phyloP scores from a whole-genome alignment of 2,113 vertebrate species.

The Carassius gibelio region DNA sequence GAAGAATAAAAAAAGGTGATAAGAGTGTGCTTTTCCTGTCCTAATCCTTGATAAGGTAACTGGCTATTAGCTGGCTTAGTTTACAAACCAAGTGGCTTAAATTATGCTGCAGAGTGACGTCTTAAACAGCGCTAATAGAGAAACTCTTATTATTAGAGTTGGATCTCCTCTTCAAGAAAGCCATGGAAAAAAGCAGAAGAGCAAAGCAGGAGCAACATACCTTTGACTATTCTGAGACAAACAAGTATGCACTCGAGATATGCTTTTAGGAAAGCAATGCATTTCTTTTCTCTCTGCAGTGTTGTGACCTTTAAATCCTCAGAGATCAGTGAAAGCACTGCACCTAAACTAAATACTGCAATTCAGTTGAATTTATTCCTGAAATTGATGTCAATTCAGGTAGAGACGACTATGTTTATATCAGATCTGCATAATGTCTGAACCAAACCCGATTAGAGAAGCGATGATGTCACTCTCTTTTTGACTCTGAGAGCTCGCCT shows the following conservation, averaged over 20 bases:
- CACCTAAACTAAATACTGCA: background rate
- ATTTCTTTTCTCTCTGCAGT: background rate
- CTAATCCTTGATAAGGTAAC: constrained; percentile 67
- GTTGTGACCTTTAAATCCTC: background rate
- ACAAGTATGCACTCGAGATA: background rate
- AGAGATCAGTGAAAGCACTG: background rate
- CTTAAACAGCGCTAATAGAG: constrained; percentile 16
- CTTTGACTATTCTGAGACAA: background rate
- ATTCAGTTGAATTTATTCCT: background rate
- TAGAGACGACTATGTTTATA: constrained; percentile 4
- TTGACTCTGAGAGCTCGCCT: background rate
- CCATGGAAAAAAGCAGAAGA: background rate
- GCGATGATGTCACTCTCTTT: constrained; percentile 2
- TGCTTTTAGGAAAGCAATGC: background rate
- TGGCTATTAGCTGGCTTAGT: constrained; percentile 55
- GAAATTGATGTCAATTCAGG: background rate
- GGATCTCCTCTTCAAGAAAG: background rate
- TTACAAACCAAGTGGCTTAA: constrained; percentile 68
- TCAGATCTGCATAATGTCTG: background rate
- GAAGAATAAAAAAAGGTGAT: constrained; percentile 63
- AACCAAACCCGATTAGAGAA: background rate
- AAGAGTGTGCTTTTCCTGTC: constrained; percentile 62
- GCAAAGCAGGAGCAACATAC: background rate
- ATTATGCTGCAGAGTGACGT: constrained; percentile 68
- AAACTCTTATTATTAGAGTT: background rate